Evolutionary conservation across 2,113 vertebrate genomes (phyloP).

Genomic region (Neogobius melanostomus): DNA sequence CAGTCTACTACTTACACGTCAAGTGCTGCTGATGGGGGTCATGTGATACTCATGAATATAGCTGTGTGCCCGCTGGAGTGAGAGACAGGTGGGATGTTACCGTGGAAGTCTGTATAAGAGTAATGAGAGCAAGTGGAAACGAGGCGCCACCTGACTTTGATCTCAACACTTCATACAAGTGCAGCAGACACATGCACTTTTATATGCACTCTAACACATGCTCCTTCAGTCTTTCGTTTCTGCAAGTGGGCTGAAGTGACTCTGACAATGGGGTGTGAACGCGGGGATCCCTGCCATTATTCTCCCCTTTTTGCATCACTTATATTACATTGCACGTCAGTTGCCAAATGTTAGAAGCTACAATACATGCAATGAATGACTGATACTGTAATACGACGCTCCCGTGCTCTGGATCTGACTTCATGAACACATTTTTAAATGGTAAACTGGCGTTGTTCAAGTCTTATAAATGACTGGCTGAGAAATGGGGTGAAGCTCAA

Average conservation of each 20-base stretch:
- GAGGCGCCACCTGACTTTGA: conserved; percentile 62
- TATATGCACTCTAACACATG: conserved; percentile 18
- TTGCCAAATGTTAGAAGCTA: conserved; percentile 20
- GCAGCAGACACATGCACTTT: conserved; percentile 1
- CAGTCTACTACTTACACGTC: not conserved
- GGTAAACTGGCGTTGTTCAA: too few species aligned
- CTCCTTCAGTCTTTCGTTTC: conserved; percentile 37
- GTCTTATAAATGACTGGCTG: too few species aligned
- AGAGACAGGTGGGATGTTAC: conserved; percentile 53
- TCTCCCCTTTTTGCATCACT: conserved; percentile 65
- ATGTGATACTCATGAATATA: conserved; percentile 2
- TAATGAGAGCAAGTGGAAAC: conserved; percentile 75
- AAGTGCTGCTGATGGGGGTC: not conserved
- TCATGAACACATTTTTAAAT: too few species aligned
- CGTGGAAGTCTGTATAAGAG: conserved; percentile 35
- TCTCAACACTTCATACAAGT: conserved; percentile 36
- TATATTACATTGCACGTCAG: conserved; percentile 67
- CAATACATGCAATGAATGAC: not conserved
- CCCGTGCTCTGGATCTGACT: too few species aligned
- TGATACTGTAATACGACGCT: not conserved
- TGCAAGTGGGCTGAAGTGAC: conserved; percentile 47
- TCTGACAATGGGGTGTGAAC: conserved; percentile 66
- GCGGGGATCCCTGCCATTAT: conserved; percentile 61
- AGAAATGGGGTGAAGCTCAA: too few species aligned
- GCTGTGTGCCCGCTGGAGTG: conserved; percentile 16